Evolutionary conservation across 2,888 invertebrate species (phyloP), one percentile per base, ranked within the genome.

Genomic region (Choristoneura rosaceana): DNA sequence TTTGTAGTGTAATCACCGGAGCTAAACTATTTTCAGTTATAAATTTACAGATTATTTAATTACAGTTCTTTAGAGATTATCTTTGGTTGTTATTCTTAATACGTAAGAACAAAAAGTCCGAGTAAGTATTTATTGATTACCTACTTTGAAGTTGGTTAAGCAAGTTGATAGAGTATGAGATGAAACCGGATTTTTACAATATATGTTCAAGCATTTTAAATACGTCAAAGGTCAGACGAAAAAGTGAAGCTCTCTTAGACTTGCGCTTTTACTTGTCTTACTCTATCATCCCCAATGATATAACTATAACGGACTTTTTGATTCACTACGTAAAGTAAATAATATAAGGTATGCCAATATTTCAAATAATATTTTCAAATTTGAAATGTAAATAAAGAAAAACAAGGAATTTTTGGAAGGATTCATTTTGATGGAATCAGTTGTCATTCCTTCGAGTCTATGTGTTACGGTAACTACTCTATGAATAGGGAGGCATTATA

Each of bases 391-490:
- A 69, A 50, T 14, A 14, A 58, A 45, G 58, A 43, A 70, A 52
- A 52, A 52, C 52, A 17, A 52, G 52, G 52, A 17, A 45, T 34
- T n/a, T 14, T 59, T 33, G 59, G 34, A 34, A n/a, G 59, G 59
- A 34, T 65, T 70, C 17, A 52, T 65, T 47, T 58, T 50, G 12
- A 70, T 43, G 38, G 70, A 64, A 59, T 64, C 64, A 59, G 59
- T 47, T 47, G 34, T 67, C 58, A 14, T 70, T 59, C 38, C 58
- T 70, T 70, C 59, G 34, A 58, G 8, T 50, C 59, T 70, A 64
- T 67, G 61, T 70, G 69, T 47, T 47, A 47, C 47, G 47, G 47
- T 61, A 67, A 55, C 71, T 71, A 71, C 61, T 45, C 66, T 71
- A 71, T 66, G 55, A 55, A 55, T 58, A 67, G 66, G 50, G 55